Conservation (phyloP, 2,888 invertebrate species). For the Eledone cirrhosa region DNA sequence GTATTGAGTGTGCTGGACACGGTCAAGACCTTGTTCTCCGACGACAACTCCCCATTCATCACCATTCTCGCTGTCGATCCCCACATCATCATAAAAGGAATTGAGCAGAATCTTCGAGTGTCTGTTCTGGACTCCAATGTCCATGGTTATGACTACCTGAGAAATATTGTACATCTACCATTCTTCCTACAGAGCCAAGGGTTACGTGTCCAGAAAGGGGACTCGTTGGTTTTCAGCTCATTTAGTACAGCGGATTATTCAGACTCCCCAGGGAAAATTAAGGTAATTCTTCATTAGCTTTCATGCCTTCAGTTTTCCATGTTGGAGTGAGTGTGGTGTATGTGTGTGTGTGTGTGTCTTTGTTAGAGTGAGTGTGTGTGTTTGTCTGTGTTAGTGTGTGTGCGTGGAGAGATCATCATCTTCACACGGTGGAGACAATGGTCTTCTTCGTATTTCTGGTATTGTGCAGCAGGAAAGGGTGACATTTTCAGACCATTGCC, state of each 20-base stretch:
- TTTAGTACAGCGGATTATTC: slow-evolving; percentile 18
- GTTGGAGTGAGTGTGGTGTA: too few species aligned
- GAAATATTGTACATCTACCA: slow-evolving; percentile 96
- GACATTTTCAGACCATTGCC: too few species aligned
- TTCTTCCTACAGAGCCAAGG: slow-evolving; percentile 98
- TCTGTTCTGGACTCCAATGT: slow-evolving; percentile 80
- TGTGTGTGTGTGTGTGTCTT: too few species aligned
- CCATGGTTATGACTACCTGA: slow-evolving; percentile 88
- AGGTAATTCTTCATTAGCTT: background rate
- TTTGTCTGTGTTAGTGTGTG: too few species aligned
- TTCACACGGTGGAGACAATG: too few species aligned
- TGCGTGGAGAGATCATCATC: too few species aligned
- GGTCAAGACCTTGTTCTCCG: slow-evolving; percentile 92
- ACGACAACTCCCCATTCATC: slow-evolving; percentile 93
- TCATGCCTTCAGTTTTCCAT: too few species aligned
- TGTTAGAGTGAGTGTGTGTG: too few species aligned
- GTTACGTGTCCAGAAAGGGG: slow-evolving; percentile 72
- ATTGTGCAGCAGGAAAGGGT: too few species aligned
- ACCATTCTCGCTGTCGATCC: slow-evolving; percentile 97
- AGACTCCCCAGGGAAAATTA: slow-evolving; percentile 31
- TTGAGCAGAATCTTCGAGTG: slow-evolving; percentile 61
- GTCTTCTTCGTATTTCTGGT: too few species aligned
- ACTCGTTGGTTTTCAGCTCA: slow-evolving; percentile 41
- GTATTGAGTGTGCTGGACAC: slow-evolving; percentile 92
- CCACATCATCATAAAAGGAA: slow-evolving; percentile 95